These are phyloP conservation scores for Asteroscopus sphinx DNA, from an alignment of 2,888 invertebrate species.

Conservation along the genomic window DNA sequence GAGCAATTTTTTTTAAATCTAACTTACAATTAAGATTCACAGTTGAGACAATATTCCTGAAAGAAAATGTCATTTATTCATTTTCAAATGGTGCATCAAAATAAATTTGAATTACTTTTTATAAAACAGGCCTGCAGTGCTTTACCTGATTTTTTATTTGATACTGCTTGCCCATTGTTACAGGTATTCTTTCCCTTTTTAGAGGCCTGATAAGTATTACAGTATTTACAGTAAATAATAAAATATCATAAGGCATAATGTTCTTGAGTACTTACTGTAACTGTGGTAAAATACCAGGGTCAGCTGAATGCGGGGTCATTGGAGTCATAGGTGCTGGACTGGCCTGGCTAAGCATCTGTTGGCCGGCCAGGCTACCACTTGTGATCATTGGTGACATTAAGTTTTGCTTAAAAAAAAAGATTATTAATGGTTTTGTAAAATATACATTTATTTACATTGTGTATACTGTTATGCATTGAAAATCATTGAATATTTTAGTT, in stretches of 20 bases:
- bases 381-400: conserved; percentile 95
- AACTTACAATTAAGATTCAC: conserved; percentile 98
- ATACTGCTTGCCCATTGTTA: not conserved
- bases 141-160: too few relatives aligned
- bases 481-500: too few relatives aligned
- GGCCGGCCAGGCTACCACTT: conserved; percentile 88
- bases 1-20: conserved; percentile 98
- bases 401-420: conserved; percentile 91
- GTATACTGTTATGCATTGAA: too few relatives aligned
- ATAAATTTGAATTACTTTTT: too few relatives aligned
- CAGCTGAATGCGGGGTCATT: conserved; percentile 97
- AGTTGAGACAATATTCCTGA: conserved; percentile 99
- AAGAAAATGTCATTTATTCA: conserved; percentile 65
- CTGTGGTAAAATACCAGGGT: conserved; percentile 98
- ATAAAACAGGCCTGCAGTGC: too few relatives aligned
- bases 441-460: too few relatives aligned
- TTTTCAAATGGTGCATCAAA: too few relatives aligned
- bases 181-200: not conserved
- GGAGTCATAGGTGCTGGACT: conserved; percentile 96
- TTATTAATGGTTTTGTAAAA: too few relatives aligned
- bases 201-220: not conserved
- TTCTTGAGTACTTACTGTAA: conserved; percentile 92
- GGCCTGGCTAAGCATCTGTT: conserved; percentile 91
- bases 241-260: not conserved
- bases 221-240: not conserved